phyloP scores from a whole-genome alignment of 1,140 invertebrate genomes.

The Dinoponera quadriceps region DNA sequence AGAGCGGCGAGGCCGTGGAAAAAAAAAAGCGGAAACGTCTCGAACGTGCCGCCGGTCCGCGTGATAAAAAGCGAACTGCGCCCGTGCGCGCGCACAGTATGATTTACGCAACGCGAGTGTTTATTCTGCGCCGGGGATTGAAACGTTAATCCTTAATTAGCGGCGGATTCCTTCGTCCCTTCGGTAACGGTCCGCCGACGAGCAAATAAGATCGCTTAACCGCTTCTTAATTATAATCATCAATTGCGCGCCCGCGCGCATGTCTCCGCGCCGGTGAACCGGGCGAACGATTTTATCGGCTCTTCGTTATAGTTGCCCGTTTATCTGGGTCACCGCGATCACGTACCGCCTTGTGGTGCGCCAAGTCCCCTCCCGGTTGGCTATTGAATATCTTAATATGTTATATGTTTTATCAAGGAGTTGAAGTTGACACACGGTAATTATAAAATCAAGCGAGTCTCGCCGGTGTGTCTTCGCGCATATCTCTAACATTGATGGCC shows the following conservation, averaged over 20 bases:
- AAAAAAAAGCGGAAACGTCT: conserved; percentile 9
- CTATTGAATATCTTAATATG: conserved; percentile 2
- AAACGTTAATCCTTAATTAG: conserved; percentile 71
- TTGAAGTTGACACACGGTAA: neutral
- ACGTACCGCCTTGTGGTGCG: neutral
- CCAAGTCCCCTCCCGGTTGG: too few species aligned
- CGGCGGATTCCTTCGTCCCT: conserved; percentile 21
- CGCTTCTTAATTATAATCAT: conserved; percentile 67
- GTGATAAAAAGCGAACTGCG: conserved; percentile 10
- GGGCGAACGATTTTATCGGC: conserved; percentile 25
- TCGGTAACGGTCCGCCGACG: conserved; percentile 59
- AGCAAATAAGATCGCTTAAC: conserved; percentile 64
- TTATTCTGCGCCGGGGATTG: conserved; percentile 43
- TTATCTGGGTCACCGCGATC: neutral
- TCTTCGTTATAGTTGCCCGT: conserved; percentile 2
- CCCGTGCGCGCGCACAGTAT: conserved; percentile 4
- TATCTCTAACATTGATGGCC: too few species aligned
- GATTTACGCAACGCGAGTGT: conserved; percentile 38
- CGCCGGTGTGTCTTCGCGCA: too few species aligned
- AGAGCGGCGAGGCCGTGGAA: neutral
- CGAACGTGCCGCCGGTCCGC: neutral
- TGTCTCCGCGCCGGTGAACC: neutral
- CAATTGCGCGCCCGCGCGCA: conserved; percentile 46
- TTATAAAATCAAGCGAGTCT: neutral
- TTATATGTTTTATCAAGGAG: neutral